A percentile compares a stretch with the other conserved stretches of the same genome.
These are phyloP conservation scores for Cynoglossus semilaevis DNA, from an alignment of 2,113 vertebrate species.

Conservation along the genomic window DNA sequence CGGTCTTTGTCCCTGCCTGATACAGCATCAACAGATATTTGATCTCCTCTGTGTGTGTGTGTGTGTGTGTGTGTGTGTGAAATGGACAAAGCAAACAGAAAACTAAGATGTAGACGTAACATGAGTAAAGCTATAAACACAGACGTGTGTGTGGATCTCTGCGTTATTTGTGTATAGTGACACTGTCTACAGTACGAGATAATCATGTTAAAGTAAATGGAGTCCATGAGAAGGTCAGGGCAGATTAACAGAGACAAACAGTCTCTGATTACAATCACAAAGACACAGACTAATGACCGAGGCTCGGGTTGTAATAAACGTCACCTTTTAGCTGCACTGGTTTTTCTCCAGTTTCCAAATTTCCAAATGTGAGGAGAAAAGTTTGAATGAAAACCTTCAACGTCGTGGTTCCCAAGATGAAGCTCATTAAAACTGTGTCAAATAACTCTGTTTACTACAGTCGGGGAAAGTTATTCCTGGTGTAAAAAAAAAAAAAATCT, in stretches of 20 bases:
- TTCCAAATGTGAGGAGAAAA: too few species aligned
- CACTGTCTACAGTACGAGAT: slow-evolving; percentile 37
- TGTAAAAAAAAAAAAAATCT: too few species aligned
- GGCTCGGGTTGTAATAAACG: too few species aligned
- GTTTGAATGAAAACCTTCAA: too few species aligned
- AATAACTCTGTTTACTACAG: too few species aligned
- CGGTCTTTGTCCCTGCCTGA: slow-evolving; percentile 30
- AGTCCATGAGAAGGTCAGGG: slow-evolving; percentile 44
- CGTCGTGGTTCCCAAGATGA: too few species aligned
- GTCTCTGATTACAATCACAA: slow-evolving; percentile 50
- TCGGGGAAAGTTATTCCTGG: too few species aligned
- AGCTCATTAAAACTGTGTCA: too few species aligned
- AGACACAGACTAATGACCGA: not conserved
- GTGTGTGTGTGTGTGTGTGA: slow-evolving; percentile 2
- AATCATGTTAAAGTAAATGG: slow-evolving; percentile 35
- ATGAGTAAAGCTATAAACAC: slow-evolving; percentile 1
- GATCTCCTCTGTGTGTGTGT: slow-evolving; percentile 17
- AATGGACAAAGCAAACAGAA: slow-evolving; percentile 4
- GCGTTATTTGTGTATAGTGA: slow-evolving; percentile 42
- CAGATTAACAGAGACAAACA: slow-evolving; percentile 17
- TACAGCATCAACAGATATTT: slow-evolving; percentile 48
- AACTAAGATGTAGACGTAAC: slow-evolving; percentile 1
- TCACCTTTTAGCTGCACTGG: too few species aligned
- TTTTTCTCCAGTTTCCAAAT: too few species aligned
- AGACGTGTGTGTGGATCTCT: not conserved